Conservation (phyloP, 2,797 vertebrate genomes). For the Prunella strophiata region DNA sequence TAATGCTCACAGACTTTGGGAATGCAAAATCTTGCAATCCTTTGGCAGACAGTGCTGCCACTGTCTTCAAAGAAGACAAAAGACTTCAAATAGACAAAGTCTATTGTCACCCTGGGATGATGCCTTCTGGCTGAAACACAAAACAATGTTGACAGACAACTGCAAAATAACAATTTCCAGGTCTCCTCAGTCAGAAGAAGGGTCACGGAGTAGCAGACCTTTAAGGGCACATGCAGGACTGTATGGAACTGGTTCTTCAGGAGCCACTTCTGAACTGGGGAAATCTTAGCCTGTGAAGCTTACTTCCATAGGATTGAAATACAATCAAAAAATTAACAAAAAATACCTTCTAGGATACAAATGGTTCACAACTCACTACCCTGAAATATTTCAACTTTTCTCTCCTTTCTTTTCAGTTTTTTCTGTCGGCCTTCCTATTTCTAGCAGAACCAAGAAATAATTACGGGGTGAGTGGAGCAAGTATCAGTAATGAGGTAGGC, state of each 20-base stretch:
- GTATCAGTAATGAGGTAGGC: constrained; percentile 18
- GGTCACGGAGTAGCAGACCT: neutral
- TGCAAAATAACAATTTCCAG: neutral
- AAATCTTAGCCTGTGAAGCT: neutral
- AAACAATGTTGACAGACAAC: neutral
- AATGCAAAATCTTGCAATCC: neutral
- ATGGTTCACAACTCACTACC: neutral
- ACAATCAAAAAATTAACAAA: neutral
- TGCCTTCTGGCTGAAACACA: neutral
- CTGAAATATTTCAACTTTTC: neutral
- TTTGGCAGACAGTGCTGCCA: neutral
- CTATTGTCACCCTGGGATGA: neutral
- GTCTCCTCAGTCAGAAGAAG: neutral
- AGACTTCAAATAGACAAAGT: neutral
- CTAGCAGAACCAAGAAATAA: constrained; percentile 11
- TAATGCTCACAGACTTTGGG: neutral
- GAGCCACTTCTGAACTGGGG: neutral
- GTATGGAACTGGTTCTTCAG: neutral
- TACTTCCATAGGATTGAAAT: neutral
- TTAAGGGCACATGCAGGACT: neutral
- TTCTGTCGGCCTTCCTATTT: neutral
- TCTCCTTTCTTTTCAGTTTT: neutral
- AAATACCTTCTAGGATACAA: neutral
- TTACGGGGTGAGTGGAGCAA: neutral
- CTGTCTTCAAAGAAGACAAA: neutral